These are phyloP conservation scores for Hiodon alosoides DNA, from an alignment of 2,113 vertebrate species.

Conservation along the genomic window DNA sequence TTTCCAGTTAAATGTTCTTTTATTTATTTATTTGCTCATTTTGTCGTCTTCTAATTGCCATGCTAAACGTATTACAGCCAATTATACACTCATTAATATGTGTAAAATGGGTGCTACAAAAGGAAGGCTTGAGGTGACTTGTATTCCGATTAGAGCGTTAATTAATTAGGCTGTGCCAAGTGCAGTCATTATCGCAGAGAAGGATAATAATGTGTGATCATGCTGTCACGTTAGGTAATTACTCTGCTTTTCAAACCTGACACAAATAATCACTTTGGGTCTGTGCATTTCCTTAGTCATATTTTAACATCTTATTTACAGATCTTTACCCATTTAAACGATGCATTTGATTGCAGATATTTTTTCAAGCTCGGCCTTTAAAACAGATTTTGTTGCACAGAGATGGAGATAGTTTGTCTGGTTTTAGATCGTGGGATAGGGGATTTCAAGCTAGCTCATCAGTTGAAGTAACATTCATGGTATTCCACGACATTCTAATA, in stretches of 20 bases:
- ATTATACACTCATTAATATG: constrained; percentile 9
- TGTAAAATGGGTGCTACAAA: not conserved
- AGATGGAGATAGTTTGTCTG: too few species aligned
- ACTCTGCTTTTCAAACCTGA: constrained; percentile 1
- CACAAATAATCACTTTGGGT: not conserved
- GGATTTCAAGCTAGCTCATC: too few species aligned
- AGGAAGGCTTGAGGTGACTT: not conserved
- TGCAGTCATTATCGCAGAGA: constrained; percentile 11
- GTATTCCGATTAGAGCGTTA: constrained; percentile 11
- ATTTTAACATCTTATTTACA: too few species aligned
- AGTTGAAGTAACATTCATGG: too few species aligned
- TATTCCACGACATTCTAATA: too few species aligned
- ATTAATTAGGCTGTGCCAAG: constrained; percentile 18
- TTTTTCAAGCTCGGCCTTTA: too few species aligned
- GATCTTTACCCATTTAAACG: too few species aligned
- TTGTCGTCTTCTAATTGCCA: not conserved
- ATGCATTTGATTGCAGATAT: too few species aligned
- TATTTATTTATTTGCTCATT: constrained; percentile 13
- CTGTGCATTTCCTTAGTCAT: not conserved
- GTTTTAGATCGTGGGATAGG: too few species aligned
- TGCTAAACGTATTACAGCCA: constrained; percentile 7
- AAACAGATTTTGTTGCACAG: too few species aligned
- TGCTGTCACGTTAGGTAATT: not conserved
- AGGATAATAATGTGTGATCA: constrained; percentile 9
- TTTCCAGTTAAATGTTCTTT: not conserved